phyloP scores from a whole-genome alignment of 2,797 vertebrate species.

The Austrolebias charrua region DNA sequence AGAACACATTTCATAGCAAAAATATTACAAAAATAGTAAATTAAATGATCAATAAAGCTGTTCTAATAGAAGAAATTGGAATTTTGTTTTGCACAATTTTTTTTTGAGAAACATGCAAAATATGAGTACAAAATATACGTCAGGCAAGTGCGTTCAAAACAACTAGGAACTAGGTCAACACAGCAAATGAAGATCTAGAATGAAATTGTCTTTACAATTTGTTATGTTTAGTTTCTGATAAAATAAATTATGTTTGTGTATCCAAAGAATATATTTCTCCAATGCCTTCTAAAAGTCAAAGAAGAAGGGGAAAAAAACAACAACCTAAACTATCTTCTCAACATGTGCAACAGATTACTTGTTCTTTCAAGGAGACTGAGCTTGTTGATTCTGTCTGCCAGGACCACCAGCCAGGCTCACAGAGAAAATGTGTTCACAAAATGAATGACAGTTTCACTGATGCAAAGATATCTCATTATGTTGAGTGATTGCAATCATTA shows the following conservation, averaged over 20 bases:
- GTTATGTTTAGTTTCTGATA: conserved; percentile 49
- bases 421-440: conserved; percentile 56
- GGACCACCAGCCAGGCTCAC: conserved; percentile 61
- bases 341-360: conserved; percentile 63
- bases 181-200: conserved; percentile 50
- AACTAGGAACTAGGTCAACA: conserved; percentile 62
- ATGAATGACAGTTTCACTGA: conserved; percentile 66
- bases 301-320: too few species aligned
- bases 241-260: conserved; percentile 21
- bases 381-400: conserved; percentile 55
- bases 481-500: conserved; percentile 61
- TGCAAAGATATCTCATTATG: conserved; percentile 56
- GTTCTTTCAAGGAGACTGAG: conserved; percentile 55
- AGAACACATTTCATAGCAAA: background rate
- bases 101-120: conserved; percentile 33
- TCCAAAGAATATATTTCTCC: conserved; percentile 34
- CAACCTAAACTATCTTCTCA: conserved; percentile 46
- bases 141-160: conserved; percentile 48
- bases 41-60: conserved; percentile 2
- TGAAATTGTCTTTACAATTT: conserved; percentile 25
- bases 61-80: conserved; percentile 8
- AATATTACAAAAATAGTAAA: background rate
- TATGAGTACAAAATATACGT: conserved; percentile 22
- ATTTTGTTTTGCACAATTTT: conserved; percentile 31
- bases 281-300: conserved; percentile 28